These are phyloP conservation scores for Electrona antarctica DNA, from an alignment of 2,113 vertebrate species.

Conservation along the genomic window DNA sequence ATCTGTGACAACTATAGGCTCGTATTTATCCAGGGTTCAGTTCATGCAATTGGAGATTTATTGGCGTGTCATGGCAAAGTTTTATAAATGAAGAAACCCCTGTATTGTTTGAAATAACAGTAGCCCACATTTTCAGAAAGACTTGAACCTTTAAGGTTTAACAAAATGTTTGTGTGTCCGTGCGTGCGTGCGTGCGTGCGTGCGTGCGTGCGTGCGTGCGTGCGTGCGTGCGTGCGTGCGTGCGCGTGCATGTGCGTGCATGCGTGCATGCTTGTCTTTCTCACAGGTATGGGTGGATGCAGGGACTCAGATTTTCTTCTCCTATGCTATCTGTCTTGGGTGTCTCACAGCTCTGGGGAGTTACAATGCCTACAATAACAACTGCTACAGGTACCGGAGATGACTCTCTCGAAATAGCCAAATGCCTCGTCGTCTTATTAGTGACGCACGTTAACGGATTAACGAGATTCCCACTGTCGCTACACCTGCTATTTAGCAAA, in stretches of 20 bases:
- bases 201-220: constrained; percentile 10
- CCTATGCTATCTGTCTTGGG: constrained; percentile 96
- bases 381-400: constrained; percentile 92
- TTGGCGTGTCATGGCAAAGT: constrained; percentile 7
- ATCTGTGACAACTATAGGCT: too few relatives aligned
- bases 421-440: too few relatives aligned
- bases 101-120: neutral
- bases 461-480: too few relatives aligned
- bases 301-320: constrained; percentile 98
- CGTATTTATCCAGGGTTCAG: too few relatives aligned
- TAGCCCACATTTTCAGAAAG: neutral
- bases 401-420: too few relatives aligned
- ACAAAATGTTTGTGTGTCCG: neutral
- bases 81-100: constrained; percentile 12
- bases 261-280: constrained; percentile 14
- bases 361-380: constrained; percentile 97
- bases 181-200: constrained; percentile 1
- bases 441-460: too few relatives aligned
- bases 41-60: neutral
- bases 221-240: neutral
- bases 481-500: too few relatives aligned
- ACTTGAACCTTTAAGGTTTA: neutral
- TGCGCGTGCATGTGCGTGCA: neutral
- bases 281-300: constrained; percentile 97
- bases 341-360: constrained; percentile 96